Conservation (phyloP, 2,797 vertebrate genomes). For the Hozukius guyotensis region DNA sequence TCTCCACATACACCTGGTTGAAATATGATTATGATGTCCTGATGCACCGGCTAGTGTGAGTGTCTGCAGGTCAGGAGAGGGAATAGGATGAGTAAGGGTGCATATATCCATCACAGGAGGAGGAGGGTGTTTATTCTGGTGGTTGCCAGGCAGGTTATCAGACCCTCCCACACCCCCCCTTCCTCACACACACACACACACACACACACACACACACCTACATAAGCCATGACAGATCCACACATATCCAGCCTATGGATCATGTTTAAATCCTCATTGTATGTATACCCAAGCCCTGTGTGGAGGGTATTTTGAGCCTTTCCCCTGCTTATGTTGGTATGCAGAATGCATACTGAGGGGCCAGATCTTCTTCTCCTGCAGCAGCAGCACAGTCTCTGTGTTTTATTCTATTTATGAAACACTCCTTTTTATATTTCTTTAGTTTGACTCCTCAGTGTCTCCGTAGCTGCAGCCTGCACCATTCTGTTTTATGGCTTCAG, state of each 20-base stretch:
- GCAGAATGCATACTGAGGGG: constrained; percentile 24
- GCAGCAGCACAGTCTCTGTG: constrained; percentile 26
- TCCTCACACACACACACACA: constrained; percentile 18
- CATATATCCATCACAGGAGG: constrained; percentile 32
- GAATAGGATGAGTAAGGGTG: constrained; percentile 25
- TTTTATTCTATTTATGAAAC: constrained; percentile 67
- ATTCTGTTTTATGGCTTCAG: constrained; percentile 45
- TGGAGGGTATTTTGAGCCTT: constrained; percentile 43
- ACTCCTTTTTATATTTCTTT: constrained; percentile 53
- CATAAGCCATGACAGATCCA: constrained; percentile 42
- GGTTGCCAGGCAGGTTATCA: constrained; percentile 80
- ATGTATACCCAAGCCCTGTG: constrained; percentile 21
- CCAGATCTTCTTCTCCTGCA: constrained; percentile 49
- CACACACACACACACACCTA: constrained; percentile 22
- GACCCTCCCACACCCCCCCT: constrained; percentile 6
- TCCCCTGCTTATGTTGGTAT: constrained; percentile 42
- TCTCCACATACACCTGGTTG: constrained; percentile 24
- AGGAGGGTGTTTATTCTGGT: constrained; percentile 71
- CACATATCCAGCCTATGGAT: constrained; percentile 29
- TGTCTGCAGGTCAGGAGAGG: neutral
- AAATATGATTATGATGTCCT: constrained; percentile 16
- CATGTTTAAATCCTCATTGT: constrained; percentile 44
- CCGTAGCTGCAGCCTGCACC: constrained; percentile 60
- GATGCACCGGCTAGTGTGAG: constrained; percentile 9
- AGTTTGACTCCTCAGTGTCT: constrained; percentile 62